phyloP scores from a whole-genome alignment of 1,140 invertebrate genomes.

The Papilio helenus region DNA sequence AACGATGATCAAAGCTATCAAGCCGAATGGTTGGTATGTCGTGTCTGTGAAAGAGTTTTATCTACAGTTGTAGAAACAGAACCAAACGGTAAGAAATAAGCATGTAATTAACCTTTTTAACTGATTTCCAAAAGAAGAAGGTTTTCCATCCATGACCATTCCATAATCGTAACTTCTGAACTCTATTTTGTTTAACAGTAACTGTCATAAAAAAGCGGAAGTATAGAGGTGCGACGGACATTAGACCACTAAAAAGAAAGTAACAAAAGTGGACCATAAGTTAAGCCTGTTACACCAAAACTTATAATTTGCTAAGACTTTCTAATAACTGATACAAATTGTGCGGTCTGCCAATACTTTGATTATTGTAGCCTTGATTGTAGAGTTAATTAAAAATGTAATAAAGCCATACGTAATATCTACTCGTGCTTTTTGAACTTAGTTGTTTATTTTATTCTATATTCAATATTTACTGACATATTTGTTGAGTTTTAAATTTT shows the following conservation, averaged over 20 bases:
- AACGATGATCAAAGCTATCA: conserved; percentile 55
- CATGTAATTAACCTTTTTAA: background rate
- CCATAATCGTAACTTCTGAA: too few relatives aligned
- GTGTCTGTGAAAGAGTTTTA: conserved; percentile 68
- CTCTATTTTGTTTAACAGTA: background rate
- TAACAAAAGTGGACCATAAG: background rate
- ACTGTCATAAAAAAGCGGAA: conserved; percentile 4
- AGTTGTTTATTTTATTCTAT: background rate
- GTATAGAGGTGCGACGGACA: background rate
- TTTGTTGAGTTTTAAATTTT: background rate
- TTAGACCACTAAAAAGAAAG: conserved; percentile 3
- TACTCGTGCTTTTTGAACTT: background rate
- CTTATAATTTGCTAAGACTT: background rate
- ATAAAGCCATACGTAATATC: conserved; percentile 14
- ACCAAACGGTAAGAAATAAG: conserved; percentile 53
- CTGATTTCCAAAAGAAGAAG: too few relatives aligned
- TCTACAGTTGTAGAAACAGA: conserved; percentile 68
- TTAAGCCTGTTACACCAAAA: conserved; percentile 9
- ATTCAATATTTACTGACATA: background rate
- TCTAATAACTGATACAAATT: background rate
- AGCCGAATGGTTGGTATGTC: conserved; percentile 71
- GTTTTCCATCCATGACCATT: background rate
- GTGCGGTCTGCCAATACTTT: background rate
- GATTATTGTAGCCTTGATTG: background rate
- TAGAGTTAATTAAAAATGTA: conserved; percentile 19